Percentiles rank a stretch among this genome's conserved stretches.
Evolutionary conservation across 2,113 vertebrate species (phyloP).

Genomic region (Piaya cayana): DNA sequence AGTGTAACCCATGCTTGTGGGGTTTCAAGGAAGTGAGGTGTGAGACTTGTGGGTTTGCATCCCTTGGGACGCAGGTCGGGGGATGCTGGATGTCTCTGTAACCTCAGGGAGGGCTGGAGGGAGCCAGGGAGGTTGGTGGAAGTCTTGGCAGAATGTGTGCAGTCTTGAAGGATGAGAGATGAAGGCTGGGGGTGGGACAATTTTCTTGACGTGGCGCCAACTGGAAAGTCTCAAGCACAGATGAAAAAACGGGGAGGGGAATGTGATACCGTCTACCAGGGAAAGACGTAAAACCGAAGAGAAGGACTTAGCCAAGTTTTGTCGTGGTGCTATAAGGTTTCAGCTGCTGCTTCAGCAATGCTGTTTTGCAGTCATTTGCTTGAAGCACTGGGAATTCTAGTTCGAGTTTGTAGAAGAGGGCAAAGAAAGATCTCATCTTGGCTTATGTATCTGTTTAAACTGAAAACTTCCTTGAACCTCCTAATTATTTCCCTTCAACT

Average conservation of each 20-base stretch:
- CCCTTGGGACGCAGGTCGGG: background rate
- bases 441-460: background rate
- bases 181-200: background rate
- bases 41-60: background rate
- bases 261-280: background rate
- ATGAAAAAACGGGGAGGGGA: background rate
- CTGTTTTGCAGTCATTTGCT: background rate
- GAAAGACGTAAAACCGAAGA: background rate
- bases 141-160: background rate
- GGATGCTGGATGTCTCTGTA: background rate
- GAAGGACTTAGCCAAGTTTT: background rate
- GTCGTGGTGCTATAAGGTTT: background rate
- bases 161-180: background rate
- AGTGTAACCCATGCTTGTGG: accelerated
- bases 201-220: background rate
- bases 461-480: background rate
- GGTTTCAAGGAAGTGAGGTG: background rate
- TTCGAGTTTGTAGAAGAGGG: background rate
- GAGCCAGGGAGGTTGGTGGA: background rate
- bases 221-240: background rate
- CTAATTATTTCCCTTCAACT: background rate
- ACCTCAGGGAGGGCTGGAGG: background rate
- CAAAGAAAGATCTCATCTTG: background rate
- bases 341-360: background rate
- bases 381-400: background rate